Evolutionary conservation across 2,797 vertebrate genomes (phyloP).

Genomic region (Kryptolebias ocellatus): DNA sequence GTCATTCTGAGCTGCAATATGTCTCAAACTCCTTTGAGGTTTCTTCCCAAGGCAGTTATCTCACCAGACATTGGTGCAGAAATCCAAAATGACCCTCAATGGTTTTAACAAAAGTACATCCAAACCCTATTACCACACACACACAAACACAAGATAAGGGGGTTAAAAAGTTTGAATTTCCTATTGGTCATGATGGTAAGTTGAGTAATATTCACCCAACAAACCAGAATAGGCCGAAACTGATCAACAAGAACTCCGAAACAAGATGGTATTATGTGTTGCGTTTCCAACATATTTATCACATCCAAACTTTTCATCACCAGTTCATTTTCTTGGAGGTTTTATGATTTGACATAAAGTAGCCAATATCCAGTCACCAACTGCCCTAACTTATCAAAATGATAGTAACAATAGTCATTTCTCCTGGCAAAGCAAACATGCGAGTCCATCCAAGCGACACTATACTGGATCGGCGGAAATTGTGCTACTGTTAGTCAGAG

Average conservation of each 20-base stretch:
- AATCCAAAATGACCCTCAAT: constrained; percentile 26
- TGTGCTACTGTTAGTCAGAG: no score
- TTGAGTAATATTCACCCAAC: not conserved
- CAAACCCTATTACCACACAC: constrained; percentile 18
- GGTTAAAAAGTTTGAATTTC: constrained; percentile 9
- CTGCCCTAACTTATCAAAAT: constrained; percentile 19
- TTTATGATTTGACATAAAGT: constrained; percentile 24
- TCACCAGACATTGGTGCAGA: constrained; percentile 40
- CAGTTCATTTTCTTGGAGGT: constrained; percentile 1
- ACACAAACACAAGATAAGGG: constrained; percentile 8
- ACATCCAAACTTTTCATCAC: constrained; percentile 13
- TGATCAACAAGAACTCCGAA: not conserved
- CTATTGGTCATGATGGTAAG: not conserved
- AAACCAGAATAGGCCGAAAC: not conserved
- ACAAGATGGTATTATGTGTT: constrained; percentile 11
- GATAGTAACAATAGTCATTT: not conserved
- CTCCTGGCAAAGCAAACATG: no score
- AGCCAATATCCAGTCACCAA: not conserved
- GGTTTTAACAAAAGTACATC: constrained; percentile 35
- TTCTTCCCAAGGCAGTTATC: constrained; percentile 43
- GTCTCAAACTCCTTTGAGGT: constrained; percentile 10
- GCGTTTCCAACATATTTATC: constrained; percentile 2
- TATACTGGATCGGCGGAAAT: no score
- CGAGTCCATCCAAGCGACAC: no score
- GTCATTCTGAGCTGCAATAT: constrained; percentile 16